Evolutionary conservation across 2,888 invertebrate genomes (phyloP), one percentile per base, ranked within the genome.

Genomic region (Leptopilina myrica): DNA sequence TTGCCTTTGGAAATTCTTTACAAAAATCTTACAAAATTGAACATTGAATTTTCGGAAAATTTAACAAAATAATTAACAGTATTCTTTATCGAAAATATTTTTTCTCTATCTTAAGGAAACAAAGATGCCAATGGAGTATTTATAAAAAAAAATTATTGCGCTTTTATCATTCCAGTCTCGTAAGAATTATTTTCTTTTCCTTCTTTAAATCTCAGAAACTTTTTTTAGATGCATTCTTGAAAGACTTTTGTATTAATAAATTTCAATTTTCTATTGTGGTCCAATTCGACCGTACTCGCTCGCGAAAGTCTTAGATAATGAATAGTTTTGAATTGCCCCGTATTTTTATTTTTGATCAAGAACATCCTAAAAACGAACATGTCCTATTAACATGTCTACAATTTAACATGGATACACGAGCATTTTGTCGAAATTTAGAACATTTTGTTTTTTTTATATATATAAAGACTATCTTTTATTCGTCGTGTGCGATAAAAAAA

Each of bases 321-420:
- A 84, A 87, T 84, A 85, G 78, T 86, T 86, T 83, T 85, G 83
- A 83, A 80, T 84, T 85, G 86, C 84, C 81, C 83, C 85, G 82
- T 86, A 85, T 86, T 49, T 33, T 83, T 79, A 76, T 83, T 87
- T 87, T 87, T 86, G 86, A 89, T 89, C 87, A 87, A 81, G 86
- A 88, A 85, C 88, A 90, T 89, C 86, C 88, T 90, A 89, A 87
- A 49, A 89, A 90, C 88, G 88, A 89, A 87, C 88, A 89, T 88
- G 87, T 87, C 86, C 87, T 88, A 88, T 82, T 86, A 86, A 89
- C 87, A 86, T 87, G 86, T 85, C 89, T 89, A 90, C 86, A 84
- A 86, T 87, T 86, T 87, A 89, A 89, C 87, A 89, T 85, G 87
- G 83, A 90, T 89, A 88, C 88, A 88, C 86, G 83, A 86, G 84